phyloP scores from a whole-genome alignment of 1,140 invertebrate species.

The Ridgeia piscesae region DNA sequence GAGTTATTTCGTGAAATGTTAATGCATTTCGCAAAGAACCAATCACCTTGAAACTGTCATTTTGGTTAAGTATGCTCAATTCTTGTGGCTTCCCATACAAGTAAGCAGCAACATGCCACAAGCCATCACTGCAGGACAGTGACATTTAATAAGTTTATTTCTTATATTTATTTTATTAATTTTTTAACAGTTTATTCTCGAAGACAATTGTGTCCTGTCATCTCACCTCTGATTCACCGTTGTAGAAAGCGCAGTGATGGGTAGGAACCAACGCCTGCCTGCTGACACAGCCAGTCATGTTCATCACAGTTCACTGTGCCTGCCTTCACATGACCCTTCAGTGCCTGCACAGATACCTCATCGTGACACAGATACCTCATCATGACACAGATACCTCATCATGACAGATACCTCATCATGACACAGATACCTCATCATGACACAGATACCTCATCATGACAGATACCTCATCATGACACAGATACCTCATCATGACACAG shows the following conservation, averaged over 20 bases:
- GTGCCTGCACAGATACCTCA: slow-evolving; percentile 52
- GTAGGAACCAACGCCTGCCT: slow-evolving; percentile 61
- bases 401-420: background rate
- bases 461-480: too few relatives aligned
- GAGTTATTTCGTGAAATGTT: background rate
- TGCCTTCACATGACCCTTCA: slow-evolving; percentile 61
- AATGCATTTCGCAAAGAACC: background rate
- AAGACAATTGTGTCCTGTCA: too few relatives aligned
- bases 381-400: background rate
- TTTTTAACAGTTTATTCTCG: too few relatives aligned
- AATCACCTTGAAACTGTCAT: background rate
- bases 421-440: background rate
- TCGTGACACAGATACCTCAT: slow-evolving; percentile 1
- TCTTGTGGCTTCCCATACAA: background rate
- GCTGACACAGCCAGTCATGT: slow-evolving; percentile 56
- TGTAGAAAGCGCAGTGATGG: slow-evolving; percentile 62
- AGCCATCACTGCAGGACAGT: too few relatives aligned
- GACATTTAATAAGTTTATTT: too few relatives aligned
- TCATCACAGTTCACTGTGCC: slow-evolving; percentile 66
- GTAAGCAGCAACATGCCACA: too few relatives aligned
- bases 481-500: too few relatives aligned
- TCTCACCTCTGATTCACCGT: slow-evolving; percentile 34
- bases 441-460: background rate
- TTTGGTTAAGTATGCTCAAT: background rate
- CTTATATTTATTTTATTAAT: too few relatives aligned